These are phyloP conservation scores for Diachasmimorpha longicaudata DNA, from an alignment of 1,140 invertebrate species.

Conservation along the genomic window DNA sequence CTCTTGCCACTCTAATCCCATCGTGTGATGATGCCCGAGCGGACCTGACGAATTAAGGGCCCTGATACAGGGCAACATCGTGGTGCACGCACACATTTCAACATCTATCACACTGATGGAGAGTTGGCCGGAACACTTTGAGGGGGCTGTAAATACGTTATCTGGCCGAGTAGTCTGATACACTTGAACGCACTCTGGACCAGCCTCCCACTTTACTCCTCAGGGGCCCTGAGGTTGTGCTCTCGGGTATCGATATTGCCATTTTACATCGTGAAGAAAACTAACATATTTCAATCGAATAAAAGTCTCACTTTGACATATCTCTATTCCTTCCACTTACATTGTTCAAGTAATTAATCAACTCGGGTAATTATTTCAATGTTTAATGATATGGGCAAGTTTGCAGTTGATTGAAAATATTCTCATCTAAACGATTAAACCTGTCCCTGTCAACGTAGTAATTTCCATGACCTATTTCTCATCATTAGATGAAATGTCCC, in stretches of 20 bases:
- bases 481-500: not conserved
- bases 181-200: slow-evolving; percentile 39
- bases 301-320: too few species aligned
- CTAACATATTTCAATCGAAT: too few species aligned
- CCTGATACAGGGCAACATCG: not conserved
- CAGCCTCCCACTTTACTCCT: not conserved
- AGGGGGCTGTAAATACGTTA: slow-evolving; percentile 43
- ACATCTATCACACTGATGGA: slow-evolving; percentile 16
- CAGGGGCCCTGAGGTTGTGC: not conserved
- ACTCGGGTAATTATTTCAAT: too few species aligned
- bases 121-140: slow-evolving; percentile 38
- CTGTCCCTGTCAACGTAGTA: not conserved
- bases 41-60: not conserved
- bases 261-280: too few species aligned
- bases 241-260: not conserved
- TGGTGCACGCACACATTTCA: not conserved
- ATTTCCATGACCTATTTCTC: not conserved
- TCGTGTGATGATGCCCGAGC: not conserved
- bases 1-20: not conserved
- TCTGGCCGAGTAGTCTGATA: slow-evolving; percentile 40
- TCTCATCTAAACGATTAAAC: too few species aligned
- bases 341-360: too few species aligned
- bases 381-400: too few species aligned
- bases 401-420: too few species aligned
- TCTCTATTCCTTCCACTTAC: too few species aligned